Evolutionary conservation across 2,113 vertebrate species (phyloP).

Genomic region (Mionectes macconnelli): DNA sequence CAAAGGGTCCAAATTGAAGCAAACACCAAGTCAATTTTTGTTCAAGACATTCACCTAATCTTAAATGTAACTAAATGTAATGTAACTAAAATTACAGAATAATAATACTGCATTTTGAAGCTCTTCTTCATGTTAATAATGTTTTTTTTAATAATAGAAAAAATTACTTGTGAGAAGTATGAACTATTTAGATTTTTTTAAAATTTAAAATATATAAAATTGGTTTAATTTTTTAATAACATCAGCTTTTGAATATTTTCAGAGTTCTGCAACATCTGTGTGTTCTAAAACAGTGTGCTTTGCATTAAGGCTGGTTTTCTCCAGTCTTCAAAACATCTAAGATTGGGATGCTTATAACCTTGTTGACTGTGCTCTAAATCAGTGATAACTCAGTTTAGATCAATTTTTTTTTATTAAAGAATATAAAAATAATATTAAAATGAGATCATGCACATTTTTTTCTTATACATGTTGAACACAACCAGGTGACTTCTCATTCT

Average conservation of each 20-base stretch:
- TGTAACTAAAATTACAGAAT: not conserved
- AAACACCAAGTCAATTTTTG: not conserved
- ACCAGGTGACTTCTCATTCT: not conserved
- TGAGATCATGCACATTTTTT: not conserved
- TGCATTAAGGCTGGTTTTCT: not conserved
- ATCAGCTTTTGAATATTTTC: not conserved
- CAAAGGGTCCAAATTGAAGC: not conserved
- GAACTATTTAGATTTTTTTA: not conserved
- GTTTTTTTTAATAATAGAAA: not conserved
- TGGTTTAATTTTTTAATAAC: not conserved
- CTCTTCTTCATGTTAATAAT: not conserved
- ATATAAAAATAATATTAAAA: not conserved
- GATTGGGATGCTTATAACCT: not conserved
- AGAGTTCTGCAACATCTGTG: not conserved
- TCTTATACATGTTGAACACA: not conserved
- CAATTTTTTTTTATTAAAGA: not conserved
- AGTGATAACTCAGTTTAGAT: not conserved
- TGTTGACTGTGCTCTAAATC: not conserved
- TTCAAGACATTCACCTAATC: not conserved
- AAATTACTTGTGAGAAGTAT: not conserved
- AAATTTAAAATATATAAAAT: not conserved
- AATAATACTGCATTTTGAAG: not conserved
- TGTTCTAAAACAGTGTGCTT: not conserved
- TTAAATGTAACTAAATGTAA: not conserved
- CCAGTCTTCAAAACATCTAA: not conserved